Evolutionary conservation across 2,797 vertebrate genomes (phyloP).

Genomic region (Peromyscus nudipes): DNA sequence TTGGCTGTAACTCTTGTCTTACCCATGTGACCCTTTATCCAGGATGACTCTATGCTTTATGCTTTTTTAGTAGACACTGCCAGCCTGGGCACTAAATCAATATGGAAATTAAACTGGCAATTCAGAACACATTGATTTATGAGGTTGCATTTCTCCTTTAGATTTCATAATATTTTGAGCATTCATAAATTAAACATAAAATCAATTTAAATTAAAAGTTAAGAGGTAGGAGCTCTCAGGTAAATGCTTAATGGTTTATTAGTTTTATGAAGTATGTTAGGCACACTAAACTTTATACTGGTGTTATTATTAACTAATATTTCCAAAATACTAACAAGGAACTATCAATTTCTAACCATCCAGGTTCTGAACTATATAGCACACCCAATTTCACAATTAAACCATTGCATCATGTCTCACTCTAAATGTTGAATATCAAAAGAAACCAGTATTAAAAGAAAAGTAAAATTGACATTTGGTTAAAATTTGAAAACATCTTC

Average conservation of each 20-base stretch:
- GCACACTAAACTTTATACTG: slow-evolving; percentile 60
- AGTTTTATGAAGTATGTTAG: slow-evolving; percentile 72
- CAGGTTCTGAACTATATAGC: slow-evolving; percentile 58
- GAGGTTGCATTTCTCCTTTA: slow-evolving; percentile 81
- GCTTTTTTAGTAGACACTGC: slow-evolving; percentile 64
- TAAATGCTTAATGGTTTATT: slow-evolving; percentile 72
- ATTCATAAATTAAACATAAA: slow-evolving; percentile 87
- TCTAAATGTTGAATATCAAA: slow-evolving; percentile 41
- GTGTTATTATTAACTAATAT: slow-evolving; percentile 73
- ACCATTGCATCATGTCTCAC: slow-evolving; percentile 21
- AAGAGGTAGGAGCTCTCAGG: slow-evolving; percentile 60
- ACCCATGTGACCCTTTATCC: not conserved
- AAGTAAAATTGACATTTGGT: slow-evolving; percentile 15
- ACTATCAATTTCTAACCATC: slow-evolving; percentile 56
- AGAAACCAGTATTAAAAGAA: slow-evolving; percentile 20
- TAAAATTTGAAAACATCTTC: not conserved
- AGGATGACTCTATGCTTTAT: slow-evolving; percentile 28
- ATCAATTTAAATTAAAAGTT: slow-evolving; percentile 86
- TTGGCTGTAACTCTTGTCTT: not conserved
- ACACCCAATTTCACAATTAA: slow-evolving; percentile 55
- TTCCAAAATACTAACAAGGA: slow-evolving; percentile 58
- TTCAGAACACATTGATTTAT: slow-evolving; percentile 84
- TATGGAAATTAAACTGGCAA: slow-evolving; percentile 85
- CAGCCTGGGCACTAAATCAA: slow-evolving; percentile 81
- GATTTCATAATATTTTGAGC: slow-evolving; percentile 84